Conservation (phyloP, 2,797 vertebrate species). For the Chelon auratus region DNA sequence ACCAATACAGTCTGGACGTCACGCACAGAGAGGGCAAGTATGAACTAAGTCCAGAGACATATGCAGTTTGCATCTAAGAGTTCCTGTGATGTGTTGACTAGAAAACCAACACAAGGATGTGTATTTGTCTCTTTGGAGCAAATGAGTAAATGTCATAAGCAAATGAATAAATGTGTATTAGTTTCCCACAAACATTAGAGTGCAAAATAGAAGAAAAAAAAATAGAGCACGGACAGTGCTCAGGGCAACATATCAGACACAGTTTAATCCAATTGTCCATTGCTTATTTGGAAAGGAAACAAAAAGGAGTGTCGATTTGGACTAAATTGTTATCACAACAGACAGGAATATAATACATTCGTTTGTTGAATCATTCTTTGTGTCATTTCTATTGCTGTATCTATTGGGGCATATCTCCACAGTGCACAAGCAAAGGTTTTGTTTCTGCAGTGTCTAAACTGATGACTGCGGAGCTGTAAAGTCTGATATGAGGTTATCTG, state of each 20-base stretch:
- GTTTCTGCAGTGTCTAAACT: constrained; percentile 24
- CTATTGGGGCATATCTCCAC: constrained; percentile 6
- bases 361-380: constrained; percentile 8
- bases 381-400: not conserved
- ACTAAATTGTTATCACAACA: not conserved
- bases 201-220: not conserved
- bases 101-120: not conserved
- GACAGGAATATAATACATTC: not conserved
- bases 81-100: no score
- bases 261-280: constrained; percentile 3
- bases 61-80: not conserved
- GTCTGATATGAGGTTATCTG: constrained; percentile 62
- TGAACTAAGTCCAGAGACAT: not conserved
- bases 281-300: constrained; percentile 5
- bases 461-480: constrained; percentile 39
- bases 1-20: not conserved
- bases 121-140: not conserved
- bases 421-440: constrained; percentile 7
- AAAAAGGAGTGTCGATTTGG: not conserved
- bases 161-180: not conserved
- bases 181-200: not conserved
- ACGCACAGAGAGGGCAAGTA: not conserved
- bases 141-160: not conserved
- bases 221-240: not conserved
- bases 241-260: not conserved